Percentiles rank a stretch among this genome's conserved stretches.
phyloP scores from a whole-genome alignment of 1,140 invertebrate genomes.

The Cyrtorhinus lividipennis region DNA sequence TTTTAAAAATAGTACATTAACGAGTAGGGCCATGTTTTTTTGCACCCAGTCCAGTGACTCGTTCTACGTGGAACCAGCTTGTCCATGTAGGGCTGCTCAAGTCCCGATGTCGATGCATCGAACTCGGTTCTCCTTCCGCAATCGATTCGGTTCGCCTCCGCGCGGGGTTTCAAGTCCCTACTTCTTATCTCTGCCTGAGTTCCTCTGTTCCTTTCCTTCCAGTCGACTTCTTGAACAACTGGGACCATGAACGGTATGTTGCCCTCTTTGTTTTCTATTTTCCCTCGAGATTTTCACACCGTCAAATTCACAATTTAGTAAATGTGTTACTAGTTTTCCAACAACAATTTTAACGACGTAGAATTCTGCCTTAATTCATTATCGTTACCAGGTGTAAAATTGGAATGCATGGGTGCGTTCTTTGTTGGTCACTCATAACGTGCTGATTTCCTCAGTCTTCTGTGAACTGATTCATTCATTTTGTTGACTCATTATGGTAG shows the following conservation, averaged over 20 bases:
- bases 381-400: too few species aligned
- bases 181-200: too few species aligned
- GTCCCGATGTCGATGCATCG: neutral
- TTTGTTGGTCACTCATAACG: too few species aligned
- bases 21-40: too few species aligned
- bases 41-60: too few species aligned
- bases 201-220: neutral
- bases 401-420: too few species aligned
- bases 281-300: neutral
- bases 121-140: neutral
- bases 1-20: too few species aligned
- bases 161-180: neutral
- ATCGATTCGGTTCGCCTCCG: neutral
- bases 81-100: neutral
- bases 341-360: too few species aligned
- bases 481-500: too few species aligned
- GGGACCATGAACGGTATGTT: neutral
- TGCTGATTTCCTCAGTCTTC: too few species aligned
- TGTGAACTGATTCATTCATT: too few species aligned
- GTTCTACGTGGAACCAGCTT: neutral
- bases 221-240: neutral
- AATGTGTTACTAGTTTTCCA: neutral
- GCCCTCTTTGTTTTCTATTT: neutral
- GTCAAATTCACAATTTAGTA: neutral
- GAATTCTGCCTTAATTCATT: too few species aligned